Evolutionary conservation across 2,888 invertebrate genomes (phyloP).

Genomic region (Kuschelorhynchus macadamiae): DNA sequence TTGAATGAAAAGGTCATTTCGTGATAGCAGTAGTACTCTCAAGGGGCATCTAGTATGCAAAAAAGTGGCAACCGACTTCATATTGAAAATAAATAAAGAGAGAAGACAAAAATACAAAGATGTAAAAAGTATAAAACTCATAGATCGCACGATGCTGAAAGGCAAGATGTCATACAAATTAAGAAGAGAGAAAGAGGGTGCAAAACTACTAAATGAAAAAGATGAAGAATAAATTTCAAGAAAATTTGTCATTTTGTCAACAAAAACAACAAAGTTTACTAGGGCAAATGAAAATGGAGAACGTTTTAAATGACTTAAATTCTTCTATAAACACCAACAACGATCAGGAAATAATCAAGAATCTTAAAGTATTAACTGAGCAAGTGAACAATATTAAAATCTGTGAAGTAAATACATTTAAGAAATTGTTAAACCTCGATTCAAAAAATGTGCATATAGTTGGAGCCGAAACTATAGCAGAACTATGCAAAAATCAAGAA

Average conservation of each 20-base stretch:
- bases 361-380: slow-evolving; percentile 69
- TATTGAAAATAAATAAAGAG: no score
- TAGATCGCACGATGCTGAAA: no score
- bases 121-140: no score
- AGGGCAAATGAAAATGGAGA: slow-evolving; percentile 39
- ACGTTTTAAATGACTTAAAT: slow-evolving; percentile 40
- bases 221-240: no score
- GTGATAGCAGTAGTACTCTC: no score
- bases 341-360: slow-evolving; percentile 68
- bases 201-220: no score
- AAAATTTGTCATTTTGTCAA: slow-evolving; percentile 9
- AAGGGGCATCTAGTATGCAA: no score
- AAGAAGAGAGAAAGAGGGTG: no score
- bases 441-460: slow-evolving; percentile 72
- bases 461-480: slow-evolving; percentile 82
- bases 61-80: no score
- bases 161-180: no score
- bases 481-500: slow-evolving; percentile 83
- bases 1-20: no score
- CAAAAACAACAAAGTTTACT: slow-evolving; percentile 10
- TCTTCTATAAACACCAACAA: slow-evolving; percentile 61
- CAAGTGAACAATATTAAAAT: slow-evolving; percentile 70
- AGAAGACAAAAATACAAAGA: no score
- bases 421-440: slow-evolving; percentile 67
- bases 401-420: slow-evolving; percentile 69